Conservation (phyloP, 2,888 invertebrate genomes). For the Linnaemya vulpina region DNA sequence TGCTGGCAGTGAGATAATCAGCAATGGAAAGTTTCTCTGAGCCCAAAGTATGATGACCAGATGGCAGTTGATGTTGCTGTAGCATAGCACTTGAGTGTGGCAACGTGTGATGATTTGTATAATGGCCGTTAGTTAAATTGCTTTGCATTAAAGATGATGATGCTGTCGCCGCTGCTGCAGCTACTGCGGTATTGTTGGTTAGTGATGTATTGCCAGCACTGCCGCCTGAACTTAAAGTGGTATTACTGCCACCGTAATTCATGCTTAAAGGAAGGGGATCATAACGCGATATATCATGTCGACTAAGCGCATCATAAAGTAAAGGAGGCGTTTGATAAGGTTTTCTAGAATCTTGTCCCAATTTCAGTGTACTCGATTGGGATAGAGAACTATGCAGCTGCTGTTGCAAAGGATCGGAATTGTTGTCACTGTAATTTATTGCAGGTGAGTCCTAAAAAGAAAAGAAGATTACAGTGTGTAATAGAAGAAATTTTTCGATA, state of each 20-base stretch:
- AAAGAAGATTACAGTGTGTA: not conserved
- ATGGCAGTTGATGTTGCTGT: slow-evolving; percentile 73
- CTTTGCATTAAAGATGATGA: slow-evolving; percentile 68
- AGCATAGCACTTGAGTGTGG: slow-evolving; percentile 75
- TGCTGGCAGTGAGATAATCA: slow-evolving; percentile 81
- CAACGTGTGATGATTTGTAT: slow-evolving; percentile 77
- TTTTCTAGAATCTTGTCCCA: slow-evolving; percentile 80
- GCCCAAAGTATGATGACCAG: slow-evolving; percentile 70
- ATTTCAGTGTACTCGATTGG: slow-evolving; percentile 82
- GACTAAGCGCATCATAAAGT: slow-evolving; percentile 80
- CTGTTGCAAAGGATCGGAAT: slow-evolving; percentile 75
- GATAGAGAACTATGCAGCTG: slow-evolving; percentile 82
- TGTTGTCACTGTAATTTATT: slow-evolving; percentile 74
- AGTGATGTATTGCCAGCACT: slow-evolving; percentile 75
- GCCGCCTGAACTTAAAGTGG: slow-evolving; percentile 76
- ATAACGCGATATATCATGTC: slow-evolving; percentile 78
- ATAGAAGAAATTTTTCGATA: too few relatives aligned
- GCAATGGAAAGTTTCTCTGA: slow-evolving; percentile 80
- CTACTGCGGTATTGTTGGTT: slow-evolving; percentile 64
- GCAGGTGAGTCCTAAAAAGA: slow-evolving; percentile 72
- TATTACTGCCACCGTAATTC: slow-evolving; percentile 77
- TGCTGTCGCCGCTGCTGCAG: slow-evolving; percentile 22
- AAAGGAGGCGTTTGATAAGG: slow-evolving; percentile 79
- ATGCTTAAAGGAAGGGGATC: slow-evolving; percentile 79
- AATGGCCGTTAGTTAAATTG: slow-evolving; percentile 72